Evolutionary conservation across 1,140 invertebrate genomes (phyloP), one percentile per base, ranked within the genome.

Genomic region (Campoletis sonorensis): DNA sequence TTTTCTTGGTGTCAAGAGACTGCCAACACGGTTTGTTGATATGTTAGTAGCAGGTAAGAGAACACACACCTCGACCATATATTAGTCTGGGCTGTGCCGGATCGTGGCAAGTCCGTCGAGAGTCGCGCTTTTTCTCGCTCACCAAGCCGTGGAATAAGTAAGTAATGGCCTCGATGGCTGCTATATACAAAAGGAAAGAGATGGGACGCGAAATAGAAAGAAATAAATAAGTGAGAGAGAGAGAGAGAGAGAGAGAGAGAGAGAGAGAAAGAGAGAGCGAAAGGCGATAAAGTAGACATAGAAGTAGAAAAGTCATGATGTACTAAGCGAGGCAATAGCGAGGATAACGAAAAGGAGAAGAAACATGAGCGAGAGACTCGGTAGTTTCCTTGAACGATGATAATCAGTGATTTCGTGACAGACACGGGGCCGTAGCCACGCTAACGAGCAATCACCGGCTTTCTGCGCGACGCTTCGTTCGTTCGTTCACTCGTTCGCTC

Each of bases 371-470:
- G 87, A 61, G 86, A 86, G 87, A 86, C 86, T 82, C 82, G 85
- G 86, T 87, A 86, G 86, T 90, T 91, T 92, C 90, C 90, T 91
- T 90, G 91, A 92, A 92, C 90, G 91, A 92, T 92, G 91, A 92
- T 92, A 92, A 92, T 92, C 91, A 92, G 90, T 84, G 91, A 92
- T 92, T 92, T 92, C 90, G 91, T 92, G 91, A 92, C 91, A 91
- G 91, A 92, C 91, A 92, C 91, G 91, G 91, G 91, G 91, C 90
- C 91, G 91, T 92, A 87, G 87, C 86, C 85, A 89, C 87, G 87
- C 90, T 92, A 92, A 92, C 91, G 91, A 92, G 91, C 91, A 92
- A 92, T 92, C 90, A 87, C 88, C 88, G 84, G 85, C 85, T 85
- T 30, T 30, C 26, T 33, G 30, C 67, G 67, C 67, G 67, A 79